These are phyloP conservation scores for Phasia obesa DNA, from an alignment of 2,888 invertebrate species.

Conservation along the genomic window DNA sequence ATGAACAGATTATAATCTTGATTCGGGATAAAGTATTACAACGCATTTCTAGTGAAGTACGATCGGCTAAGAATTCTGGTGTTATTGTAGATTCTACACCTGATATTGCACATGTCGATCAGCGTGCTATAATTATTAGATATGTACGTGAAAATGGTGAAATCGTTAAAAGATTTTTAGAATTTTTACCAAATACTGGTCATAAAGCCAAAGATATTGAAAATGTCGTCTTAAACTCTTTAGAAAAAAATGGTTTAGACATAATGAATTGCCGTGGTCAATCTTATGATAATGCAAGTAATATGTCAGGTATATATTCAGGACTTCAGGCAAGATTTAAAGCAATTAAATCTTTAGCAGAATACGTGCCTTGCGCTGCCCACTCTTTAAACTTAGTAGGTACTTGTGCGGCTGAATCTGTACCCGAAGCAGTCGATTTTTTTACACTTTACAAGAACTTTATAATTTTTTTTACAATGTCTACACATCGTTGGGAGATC, in stretches of 20 bases:
- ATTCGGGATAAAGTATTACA: slow-evolving; percentile 23
- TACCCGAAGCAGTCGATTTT: slow-evolving; percentile 24
- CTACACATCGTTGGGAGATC: slow-evolving; percentile 27
- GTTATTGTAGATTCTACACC: slow-evolving; percentile 28
- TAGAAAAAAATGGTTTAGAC: slow-evolving; percentile 7
- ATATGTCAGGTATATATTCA: slow-evolving; percentile 25
- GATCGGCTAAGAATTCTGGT: slow-evolving; percentile 4
- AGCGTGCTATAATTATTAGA: slow-evolving; percentile 7
- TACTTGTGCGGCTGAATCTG: slow-evolving; percentile 23
- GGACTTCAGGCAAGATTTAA: slow-evolving; percentile 16
- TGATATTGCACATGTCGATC: slow-evolving; percentile 35
- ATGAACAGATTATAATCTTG: slow-evolving; percentile 27
- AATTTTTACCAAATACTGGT: slow-evolving; percentile 17
- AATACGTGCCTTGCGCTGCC: slow-evolving; percentile 17
- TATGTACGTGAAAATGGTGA: slow-evolving; percentile 17
- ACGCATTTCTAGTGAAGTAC: slow-evolving; percentile 14
- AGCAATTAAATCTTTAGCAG: slow-evolving; percentile 11
- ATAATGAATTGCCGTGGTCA: neutral
- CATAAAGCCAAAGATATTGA: slow-evolving; percentile 23
- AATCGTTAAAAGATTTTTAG: slow-evolving; percentile 18
- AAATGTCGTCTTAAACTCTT: slow-evolving; percentile 9
- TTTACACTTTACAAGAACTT: slow-evolving; percentile 23
- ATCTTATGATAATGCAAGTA: slow-evolving; percentile 2
- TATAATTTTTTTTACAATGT: slow-evolving; percentile 39
- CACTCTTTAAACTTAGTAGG: slow-evolving; percentile 6